Base-by-base conservation (phyloP, 1,140 invertebrate species). In the Conopomorpha cramerella region DNA sequence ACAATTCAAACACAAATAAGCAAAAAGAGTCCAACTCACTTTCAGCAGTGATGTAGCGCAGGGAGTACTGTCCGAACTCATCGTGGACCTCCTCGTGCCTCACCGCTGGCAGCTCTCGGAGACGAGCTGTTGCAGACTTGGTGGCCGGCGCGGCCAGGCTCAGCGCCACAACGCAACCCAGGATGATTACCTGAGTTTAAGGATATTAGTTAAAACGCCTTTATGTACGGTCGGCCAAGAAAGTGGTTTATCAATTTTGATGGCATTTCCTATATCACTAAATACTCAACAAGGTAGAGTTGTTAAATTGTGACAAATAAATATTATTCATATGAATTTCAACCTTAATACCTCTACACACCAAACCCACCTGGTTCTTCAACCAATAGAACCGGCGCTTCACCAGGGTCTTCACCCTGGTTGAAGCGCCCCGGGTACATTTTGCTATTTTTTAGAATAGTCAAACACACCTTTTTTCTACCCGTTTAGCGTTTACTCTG, bases 11-110 rank as follows among this genome's bases (percentile, higher is more conserved):
- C 19, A 4, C 4, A 6, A 23, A 23, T 23, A 23, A 23, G 19
- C 10, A 23, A 4, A 23, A 23, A 23, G 10, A 23, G 19, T n/a
- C n/a, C 19, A 23, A 49, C 55, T 50, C 19, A 58, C 55, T 55
- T 36, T 68, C 61, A 36, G 49, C 64, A 16, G 59, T 60, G 31
- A 60, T 40, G 38, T 68, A 72, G 11, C 56, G 49, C 4, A 70
- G 48, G 4, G 63, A 46, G 40, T 58, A 74, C 40, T 74, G 63
- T 4, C 64, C 66, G 18, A 37, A 46, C 16, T 66, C 59, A 30
- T 70, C 65, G 34, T 55, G 54, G 10, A 52, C 46, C 41, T 71
- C 64, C 8, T 67, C 61, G 35, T 54, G 51, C 7, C 46, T 27
- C 1, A 56, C 27, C 0, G 54, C 55, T 7, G 51, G 50, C 15